Evolutionary conservation across 2,888 invertebrate species (phyloP).

Genomic region (Caenorhabditis japonica): DNA sequence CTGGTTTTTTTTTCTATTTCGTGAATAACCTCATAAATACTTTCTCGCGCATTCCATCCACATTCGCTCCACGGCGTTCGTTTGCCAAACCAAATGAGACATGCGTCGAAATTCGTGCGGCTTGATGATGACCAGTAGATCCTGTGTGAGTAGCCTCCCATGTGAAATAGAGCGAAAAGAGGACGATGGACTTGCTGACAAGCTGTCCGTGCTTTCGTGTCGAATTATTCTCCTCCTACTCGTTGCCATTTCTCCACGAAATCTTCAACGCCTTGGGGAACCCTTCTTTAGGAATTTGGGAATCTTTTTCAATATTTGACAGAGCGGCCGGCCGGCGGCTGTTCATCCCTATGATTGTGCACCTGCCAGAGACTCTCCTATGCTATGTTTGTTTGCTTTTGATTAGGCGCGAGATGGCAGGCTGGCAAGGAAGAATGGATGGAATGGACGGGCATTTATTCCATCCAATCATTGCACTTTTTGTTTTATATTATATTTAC

Average conservation of each 20-base stretch:
- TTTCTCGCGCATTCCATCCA: too few species aligned
- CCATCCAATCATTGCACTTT: neutral
- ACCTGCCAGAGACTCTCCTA: conserved; percentile 11
- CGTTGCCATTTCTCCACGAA: conserved; percentile 1
- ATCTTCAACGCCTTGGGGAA: conserved; percentile 11
- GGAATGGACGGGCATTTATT: neutral
- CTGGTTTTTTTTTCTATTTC: too few species aligned
- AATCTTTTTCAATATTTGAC: neutral
- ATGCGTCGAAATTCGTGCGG: conserved; percentile 21
- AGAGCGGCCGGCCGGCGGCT: neutral
- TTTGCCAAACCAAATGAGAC: conserved; percentile 43
- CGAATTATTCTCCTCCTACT: conserved; percentile 4
- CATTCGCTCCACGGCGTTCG: neutral
- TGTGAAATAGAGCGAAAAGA: conserved; percentile 51
- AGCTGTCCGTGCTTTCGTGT: conserved; percentile 4
- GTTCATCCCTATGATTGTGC: conserved; percentile 26
- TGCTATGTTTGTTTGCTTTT: conserved; percentile 43
- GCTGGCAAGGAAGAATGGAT: conserved; percentile 20
- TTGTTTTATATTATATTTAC: too few species aligned
- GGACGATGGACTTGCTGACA: conserved; percentile 47
- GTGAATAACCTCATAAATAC: too few species aligned
- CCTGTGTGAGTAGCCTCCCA: conserved; percentile 15
- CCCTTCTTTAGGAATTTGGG: conserved; percentile 3
- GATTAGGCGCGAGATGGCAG: conserved; percentile 47
- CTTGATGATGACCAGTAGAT: conserved; percentile 46